Evolutionary conservation across 2,113 vertebrate species (phyloP), one percentile per base, ranked within the genome.

Genomic region (Chlorocebus sabaeus): DNA sequence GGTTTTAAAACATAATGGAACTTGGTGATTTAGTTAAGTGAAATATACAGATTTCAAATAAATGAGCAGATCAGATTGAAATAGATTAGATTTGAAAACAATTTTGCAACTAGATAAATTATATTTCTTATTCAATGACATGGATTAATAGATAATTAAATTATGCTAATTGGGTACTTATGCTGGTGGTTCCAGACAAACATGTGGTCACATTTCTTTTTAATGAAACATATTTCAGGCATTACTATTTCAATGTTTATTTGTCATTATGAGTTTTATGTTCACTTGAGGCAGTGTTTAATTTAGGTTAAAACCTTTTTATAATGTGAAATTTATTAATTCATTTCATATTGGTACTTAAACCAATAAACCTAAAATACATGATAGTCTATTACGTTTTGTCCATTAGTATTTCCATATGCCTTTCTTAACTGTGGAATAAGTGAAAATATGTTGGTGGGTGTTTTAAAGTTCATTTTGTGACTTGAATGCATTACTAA

Each of bases 181-280:
- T 1, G 55, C 79, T 95, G 75, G 40, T 70, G n/a, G 35, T 87
- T 78, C 75, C 50, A 97, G 86, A 89, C 57, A 85, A 95, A 79
- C 89, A 55, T 25, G 40, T 89, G 82, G 17, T 90, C 30, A 43
- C 59, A 57, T 96, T 90, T 95, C 86, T 94, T 93, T 92, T 93
- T 98, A 82, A 89, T 96, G 87, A 92, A 93, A 32, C 88, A 57
- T 96, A 67, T 90, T 94, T 45, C n/a, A 90, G 84, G 8, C 97
- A 94, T 83, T 89, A 1, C 13, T 95, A 22, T 88, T 43, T 97
- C 32, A 81, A 0, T 90, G 35, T 94, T 89, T 95, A 75, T 90
- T 96, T 93, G 82, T 85, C 88, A 20, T 93, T 98, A 90, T 79
- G 91, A 96, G 8, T 68, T 92, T 85, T 97, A 89, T 95, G 67